phyloP scores from a whole-genome alignment of 2,797 vertebrate species.

The Enteromius treurensis region DNA sequence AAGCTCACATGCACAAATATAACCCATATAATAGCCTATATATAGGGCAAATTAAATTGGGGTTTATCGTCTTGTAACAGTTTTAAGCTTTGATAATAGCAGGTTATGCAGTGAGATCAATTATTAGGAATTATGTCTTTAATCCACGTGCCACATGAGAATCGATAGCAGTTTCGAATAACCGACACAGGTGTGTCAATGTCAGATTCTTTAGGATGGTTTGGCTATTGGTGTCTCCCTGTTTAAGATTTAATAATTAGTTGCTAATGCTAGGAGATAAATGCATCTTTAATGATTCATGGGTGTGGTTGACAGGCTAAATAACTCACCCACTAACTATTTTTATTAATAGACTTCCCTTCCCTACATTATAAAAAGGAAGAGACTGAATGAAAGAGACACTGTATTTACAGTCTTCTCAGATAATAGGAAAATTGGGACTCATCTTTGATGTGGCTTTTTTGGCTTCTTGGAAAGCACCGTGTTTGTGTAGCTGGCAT shows the following conservation, averaged over 20 bases:
- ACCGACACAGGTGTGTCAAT: constrained; percentile 1
- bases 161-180: constrained; percentile 6
- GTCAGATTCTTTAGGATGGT: background rate
- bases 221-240: background rate
- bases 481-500: background rate
- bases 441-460: background rate
- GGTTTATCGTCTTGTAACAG: background rate
- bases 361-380: background rate
- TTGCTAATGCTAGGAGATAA: background rate
- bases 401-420: background rate
- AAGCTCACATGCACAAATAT: constrained; percentile 10
- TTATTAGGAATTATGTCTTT: background rate
- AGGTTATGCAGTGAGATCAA: background rate
- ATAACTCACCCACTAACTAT: background rate
- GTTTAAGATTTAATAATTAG: constrained; percentile 4
- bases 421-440: background rate
- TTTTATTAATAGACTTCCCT: background rate
- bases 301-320: constrained; percentile 8
- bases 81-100: constrained; percentile 15
- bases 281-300: background rate
- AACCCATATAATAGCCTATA: constrained; percentile 42
- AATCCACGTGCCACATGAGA: background rate
- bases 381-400: background rate
- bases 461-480: background rate
- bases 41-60: background rate